A percentile compares a stretch with the other conserved stretches of the same genome.
phyloP scores from a whole-genome alignment of 1,140 invertebrate species.

The Diorhabda sublineata region DNA sequence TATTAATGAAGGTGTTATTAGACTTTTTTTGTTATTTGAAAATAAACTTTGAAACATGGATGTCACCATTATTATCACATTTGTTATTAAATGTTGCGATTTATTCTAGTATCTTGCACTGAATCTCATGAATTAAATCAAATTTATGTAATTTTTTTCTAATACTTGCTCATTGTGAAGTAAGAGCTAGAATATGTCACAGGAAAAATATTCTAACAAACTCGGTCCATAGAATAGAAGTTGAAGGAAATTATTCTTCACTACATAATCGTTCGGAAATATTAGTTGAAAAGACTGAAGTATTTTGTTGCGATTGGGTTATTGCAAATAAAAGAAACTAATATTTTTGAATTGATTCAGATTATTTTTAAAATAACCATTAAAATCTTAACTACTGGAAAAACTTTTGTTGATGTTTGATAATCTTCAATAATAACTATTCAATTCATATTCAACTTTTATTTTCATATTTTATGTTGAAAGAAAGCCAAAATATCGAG shows the following conservation, averaged over 20 bases:
- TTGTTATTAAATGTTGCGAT: background rate
- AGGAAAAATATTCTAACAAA: conserved; percentile 1
- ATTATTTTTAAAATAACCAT: background rate
- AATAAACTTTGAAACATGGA: too few relatives aligned
- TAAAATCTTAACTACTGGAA: background rate
- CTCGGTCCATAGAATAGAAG: background rate
- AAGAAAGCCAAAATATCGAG: too few relatives aligned
- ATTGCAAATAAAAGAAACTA: background rate
- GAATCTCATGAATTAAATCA: background rate
- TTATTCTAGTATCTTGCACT: background rate
- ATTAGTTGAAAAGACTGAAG: background rate
- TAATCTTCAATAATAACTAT: background rate
- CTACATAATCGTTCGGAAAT: background rate
- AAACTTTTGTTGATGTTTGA: background rate
- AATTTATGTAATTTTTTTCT: background rate
- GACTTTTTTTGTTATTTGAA: too few relatives aligned
- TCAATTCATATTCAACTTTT: background rate
- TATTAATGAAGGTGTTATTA: too few relatives aligned
- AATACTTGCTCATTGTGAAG: background rate
- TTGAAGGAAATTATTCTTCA: background rate
- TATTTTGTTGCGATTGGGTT: background rate
- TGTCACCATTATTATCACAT: too few relatives aligned
- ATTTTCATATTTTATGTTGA: background rate
- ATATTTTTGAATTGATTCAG: background rate
- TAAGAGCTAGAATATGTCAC: background rate